Conservation (phyloP, 2,797 vertebrate genomes). For the Myotis planiceps region DNA sequence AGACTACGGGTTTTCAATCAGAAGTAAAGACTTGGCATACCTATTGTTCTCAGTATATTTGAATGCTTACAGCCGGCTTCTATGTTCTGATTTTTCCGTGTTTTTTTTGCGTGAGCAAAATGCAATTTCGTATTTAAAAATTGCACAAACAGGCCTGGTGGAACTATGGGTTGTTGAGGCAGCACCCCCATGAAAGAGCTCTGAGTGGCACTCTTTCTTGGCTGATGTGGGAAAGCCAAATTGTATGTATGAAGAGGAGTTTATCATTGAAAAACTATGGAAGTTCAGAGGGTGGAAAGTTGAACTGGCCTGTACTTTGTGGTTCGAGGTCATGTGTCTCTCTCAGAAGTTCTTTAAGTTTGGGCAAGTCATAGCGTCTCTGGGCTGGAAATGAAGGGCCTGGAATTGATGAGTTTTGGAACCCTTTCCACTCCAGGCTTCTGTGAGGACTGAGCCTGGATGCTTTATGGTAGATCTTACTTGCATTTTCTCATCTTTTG, state of each 20-base stretch:
- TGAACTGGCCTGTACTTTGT: background rate
- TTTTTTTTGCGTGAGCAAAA: background rate
- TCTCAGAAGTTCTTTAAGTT: constrained; percentile 19
- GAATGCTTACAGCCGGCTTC: background rate
- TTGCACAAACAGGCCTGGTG: background rate
- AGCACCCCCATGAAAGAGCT: too few species aligned
- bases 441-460: background rate
- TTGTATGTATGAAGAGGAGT: background rate
- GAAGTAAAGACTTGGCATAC: background rate
- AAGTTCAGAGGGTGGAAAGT: background rate
- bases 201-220: background rate
- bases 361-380: background rate
- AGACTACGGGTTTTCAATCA: background rate
- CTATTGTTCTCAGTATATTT: background rate
- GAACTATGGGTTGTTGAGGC: background rate
- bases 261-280: background rate
- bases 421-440: background rate
- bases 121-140: constrained; percentile 17
- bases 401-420: background rate
- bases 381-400: background rate
- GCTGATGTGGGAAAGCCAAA: background rate
- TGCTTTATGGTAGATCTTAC: background rate
- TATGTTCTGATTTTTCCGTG: background rate
- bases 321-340: background rate
- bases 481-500: constrained; percentile 30